Percentiles rank a stretch among this genome's conserved stretches.
Evolutionary conservation across 2,113 vertebrate genomes (phyloP).

Genomic region (Rhadina sibilatrix): DNA sequence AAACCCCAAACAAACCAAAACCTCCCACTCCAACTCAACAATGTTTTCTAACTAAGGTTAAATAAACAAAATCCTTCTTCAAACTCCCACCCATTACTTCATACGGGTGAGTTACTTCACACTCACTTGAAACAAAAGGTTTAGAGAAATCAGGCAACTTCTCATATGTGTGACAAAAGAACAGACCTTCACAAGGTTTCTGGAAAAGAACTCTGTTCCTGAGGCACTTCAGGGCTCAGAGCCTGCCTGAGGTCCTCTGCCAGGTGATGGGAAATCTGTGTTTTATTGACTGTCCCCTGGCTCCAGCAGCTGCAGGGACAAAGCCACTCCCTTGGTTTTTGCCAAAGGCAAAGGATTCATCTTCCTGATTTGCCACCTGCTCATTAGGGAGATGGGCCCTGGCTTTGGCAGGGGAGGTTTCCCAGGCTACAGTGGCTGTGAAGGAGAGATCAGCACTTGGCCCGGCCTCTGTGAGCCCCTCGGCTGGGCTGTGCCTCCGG

Average conservation of each 20-base stretch:
- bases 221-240: not conserved
- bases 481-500: fast-evolving
- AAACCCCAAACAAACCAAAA: not conserved
- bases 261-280: not conserved
- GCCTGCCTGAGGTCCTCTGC: not conserved
- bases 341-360: not conserved
- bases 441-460: not conserved
- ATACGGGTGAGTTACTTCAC: not conserved
- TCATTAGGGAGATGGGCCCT: not conserved
- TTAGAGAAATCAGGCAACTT: not conserved
- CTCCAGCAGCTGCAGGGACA: not conserved
- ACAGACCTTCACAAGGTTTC: not conserved
- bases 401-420: not conserved
- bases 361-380: not conserved
- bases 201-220: not conserved
- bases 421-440: not conserved
- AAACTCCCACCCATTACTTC: not conserved
- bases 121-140: not conserved
- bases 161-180: not conserved
- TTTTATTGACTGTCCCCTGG: not conserved
- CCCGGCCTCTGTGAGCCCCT: fast-evolving
- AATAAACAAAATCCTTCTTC: not conserved
- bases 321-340: not conserved
- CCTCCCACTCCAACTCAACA: too few relatives aligned
- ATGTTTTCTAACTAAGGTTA: not conserved